These are phyloP conservation scores for Polyommatus iphigenia DNA, from an alignment of 2,888 invertebrate species.

Conservation along the genomic window DNA sequence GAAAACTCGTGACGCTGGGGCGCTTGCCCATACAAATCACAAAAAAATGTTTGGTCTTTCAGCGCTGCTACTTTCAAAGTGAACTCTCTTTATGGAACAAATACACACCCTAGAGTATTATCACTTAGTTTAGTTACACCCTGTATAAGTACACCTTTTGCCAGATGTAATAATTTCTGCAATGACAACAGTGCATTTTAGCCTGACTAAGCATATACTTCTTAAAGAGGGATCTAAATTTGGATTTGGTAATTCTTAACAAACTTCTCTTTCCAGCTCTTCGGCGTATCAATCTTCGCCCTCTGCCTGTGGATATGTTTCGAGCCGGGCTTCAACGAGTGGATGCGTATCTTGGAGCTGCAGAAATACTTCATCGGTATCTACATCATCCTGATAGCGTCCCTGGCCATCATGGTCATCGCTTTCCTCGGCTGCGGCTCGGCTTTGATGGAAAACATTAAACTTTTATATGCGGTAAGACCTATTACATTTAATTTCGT, in stretches of 20 bases:
- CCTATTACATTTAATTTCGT: neutral
- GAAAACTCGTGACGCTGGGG: too few relatives aligned
- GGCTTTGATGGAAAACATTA: conserved; percentile 87
- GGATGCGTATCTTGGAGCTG: conserved; percentile 87
- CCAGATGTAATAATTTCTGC: too few relatives aligned
- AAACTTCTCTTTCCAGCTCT: conserved; percentile 78
- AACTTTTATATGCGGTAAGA: conserved; percentile 83
- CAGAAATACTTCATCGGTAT: conserved; percentile 90
- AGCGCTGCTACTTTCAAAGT: too few relatives aligned
- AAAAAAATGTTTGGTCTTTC: too few relatives aligned
- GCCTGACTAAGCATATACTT: too few relatives aligned
- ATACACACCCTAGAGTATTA: too few relatives aligned
- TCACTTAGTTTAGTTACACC: too few relatives aligned
- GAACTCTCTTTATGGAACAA: too few relatives aligned
- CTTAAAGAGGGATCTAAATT: too few relatives aligned
- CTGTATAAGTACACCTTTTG: too few relatives aligned
- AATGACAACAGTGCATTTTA: too few relatives aligned
- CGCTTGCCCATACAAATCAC: too few relatives aligned
- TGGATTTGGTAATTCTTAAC: neutral
- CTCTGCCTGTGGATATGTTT: conserved; percentile 90
- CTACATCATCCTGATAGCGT: conserved; percentile 87
- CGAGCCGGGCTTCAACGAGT: conserved; percentile 90
- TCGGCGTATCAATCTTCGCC: conserved; percentile 88
- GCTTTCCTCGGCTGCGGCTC: conserved; percentile 91
- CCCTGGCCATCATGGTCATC: conserved; percentile 86